Base-by-base conservation (phyloP, 2,888 invertebrate species). In the Cataglyphis cursor region DNA sequence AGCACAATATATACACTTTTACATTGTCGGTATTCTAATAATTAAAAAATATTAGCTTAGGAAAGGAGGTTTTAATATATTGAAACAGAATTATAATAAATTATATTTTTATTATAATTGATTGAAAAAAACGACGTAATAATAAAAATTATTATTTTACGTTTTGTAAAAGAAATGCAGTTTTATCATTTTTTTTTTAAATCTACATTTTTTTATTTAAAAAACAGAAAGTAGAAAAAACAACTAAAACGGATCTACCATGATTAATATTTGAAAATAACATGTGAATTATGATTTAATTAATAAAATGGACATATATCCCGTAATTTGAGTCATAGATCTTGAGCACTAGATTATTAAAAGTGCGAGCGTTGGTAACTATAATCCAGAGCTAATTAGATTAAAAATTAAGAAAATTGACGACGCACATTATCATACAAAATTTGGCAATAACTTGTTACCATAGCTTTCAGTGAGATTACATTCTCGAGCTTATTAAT, bases 381-480 rank as follows among this genome's bases (percentile, higher is more conserved):
- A 18, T 31, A 81, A 35, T 57, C 76, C 28, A 64, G 70, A 74
- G 83, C 83, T 85, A 89, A 90, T 90, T 90, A 85, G 54, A 87
- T 78, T 84, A 84, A 90, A 88, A 90, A 88, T 89, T 82, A 85
- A 72, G 86, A 84, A 88, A 80, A 75, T 65, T 86, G 81, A 80
- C 68, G 82, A 80, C 64, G 81, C 74, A 66, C 68, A 78, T 70
- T 73, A 21, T 78, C 62, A 68, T 68, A 81, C 78, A 89, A 89
- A 89, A 90, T 89, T 89, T 75, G 82, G 62, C 68, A 85, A 88
- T 68, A 76, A 81, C 81, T 86, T 85, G 81, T 85, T 87, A 81
- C 73, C 80, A 72, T 83, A 31, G 88, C 90, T 90, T 90, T 90
- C 87, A 90, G 87, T 66, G 83, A 85, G 87, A 90, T 90, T 90